phyloP scores from a whole-genome alignment of 2,113 vertebrate species.

The Pseudopodoces humilis region DNA sequence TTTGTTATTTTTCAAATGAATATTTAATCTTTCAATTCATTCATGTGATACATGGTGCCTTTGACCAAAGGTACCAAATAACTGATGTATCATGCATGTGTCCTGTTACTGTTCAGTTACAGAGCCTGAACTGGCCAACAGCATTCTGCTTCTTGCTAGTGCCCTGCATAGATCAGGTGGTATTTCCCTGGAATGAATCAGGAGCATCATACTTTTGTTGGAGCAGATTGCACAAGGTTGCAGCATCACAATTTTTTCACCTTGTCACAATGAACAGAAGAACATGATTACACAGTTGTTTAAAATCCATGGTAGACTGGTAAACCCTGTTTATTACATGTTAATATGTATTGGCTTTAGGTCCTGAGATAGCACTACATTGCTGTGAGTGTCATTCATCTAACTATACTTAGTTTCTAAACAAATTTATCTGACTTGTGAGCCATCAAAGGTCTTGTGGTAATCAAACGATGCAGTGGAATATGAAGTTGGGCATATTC shows the following conservation, averaged over 20 bases:
- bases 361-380: background rate
- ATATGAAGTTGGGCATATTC: background rate
- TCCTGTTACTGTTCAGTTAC: background rate
- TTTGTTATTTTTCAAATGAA: background rate
- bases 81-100: background rate
- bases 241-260: background rate
- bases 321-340: background rate
- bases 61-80: background rate
- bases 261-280: background rate
- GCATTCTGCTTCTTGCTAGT: background rate
- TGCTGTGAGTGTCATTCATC: background rate
- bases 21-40: background rate
- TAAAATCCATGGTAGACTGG: background rate
- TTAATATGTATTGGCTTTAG: background rate
- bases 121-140: background rate
- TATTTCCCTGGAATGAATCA: background rate
- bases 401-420: background rate
- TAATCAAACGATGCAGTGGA: background rate
- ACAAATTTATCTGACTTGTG: background rate
- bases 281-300: background rate
- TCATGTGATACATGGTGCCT: background rate
- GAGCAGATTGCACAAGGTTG: background rate
- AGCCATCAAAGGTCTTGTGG: background rate
- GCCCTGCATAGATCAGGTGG: accelerated
- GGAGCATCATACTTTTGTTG: background rate